A percentile compares a stretch with the other conserved stretches of the same genome.
These are phyloP conservation scores for Caerostris darwini DNA, from an alignment of 1,140 invertebrate genomes.

Conservation along the genomic window DNA sequence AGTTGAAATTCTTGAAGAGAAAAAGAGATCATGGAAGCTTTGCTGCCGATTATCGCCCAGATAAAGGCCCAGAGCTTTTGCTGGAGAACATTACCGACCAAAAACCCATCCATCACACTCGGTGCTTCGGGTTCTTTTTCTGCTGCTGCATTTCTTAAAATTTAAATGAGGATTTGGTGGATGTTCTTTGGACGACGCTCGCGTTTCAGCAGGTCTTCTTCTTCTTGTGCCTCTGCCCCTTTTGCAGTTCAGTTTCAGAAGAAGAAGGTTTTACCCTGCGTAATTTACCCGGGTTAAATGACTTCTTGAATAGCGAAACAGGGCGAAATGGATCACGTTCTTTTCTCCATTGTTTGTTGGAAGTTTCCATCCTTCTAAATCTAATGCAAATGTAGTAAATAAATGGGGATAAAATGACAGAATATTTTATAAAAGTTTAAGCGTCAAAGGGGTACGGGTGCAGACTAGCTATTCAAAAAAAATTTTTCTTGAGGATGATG, in stretches of 20 bases:
- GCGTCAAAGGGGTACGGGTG: not conserved
- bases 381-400: constrained; percentile 59
- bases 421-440: constrained; percentile 25
- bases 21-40: constrained; percentile 47
- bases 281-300: constrained; percentile 60
- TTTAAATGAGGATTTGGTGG: constrained; percentile 62
- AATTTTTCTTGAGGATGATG: not conserved
- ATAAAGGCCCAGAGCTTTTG: constrained; percentile 55
- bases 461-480: no score
- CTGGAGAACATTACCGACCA: constrained; percentile 50
- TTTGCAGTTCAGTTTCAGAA: not conserved
- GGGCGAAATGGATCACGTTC: constrained; percentile 9
- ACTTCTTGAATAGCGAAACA: constrained; percentile 12
- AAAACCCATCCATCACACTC: constrained; percentile 64
- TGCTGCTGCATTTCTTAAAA: constrained; percentile 64
- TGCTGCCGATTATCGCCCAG: constrained; percentile 59
- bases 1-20: constrained; percentile 61
- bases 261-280: not conserved
- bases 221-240: not conserved
- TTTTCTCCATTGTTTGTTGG: constrained; percentile 33
- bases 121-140: not conserved
- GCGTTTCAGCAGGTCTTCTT: not conserved
- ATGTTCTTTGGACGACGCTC: not conserved
- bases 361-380: not conserved
- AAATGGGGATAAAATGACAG: not conserved